These are phyloP conservation scores for Agelastica alni DNA, from an alignment of 2,888 invertebrate species.

Conservation along the genomic window DNA sequence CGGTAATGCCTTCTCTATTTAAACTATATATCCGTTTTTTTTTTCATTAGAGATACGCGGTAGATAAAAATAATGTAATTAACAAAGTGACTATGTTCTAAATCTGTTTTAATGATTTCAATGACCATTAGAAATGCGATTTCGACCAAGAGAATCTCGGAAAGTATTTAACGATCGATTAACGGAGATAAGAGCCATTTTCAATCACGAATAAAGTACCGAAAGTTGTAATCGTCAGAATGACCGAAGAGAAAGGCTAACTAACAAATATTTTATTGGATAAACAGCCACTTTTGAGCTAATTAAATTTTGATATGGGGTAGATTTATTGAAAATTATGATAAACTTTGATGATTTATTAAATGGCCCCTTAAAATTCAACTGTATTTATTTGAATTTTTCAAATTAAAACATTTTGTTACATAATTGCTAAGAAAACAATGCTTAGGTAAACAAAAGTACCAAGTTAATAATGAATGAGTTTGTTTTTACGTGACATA, in stretches of 20 bases:
- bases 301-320: background rate
- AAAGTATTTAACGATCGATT: slow-evolving; percentile 24
- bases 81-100: slow-evolving; percentile 24
- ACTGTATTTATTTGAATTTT: background rate
- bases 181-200: slow-evolving; percentile 20
- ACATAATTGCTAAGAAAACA: background rate
- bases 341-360: background rate
- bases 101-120: slow-evolving; percentile 26
- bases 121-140: slow-evolving; percentile 30
- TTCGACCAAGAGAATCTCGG: slow-evolving; percentile 22
- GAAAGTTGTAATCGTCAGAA: slow-evolving; percentile 2
- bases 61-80: slow-evolving; percentile 27
- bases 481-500: too few relatives aligned
- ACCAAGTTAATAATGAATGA: too few relatives aligned
- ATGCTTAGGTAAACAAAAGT: background rate
- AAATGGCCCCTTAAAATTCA: background rate
- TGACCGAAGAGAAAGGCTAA: slow-evolving; percentile 3
- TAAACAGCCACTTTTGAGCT: background rate
- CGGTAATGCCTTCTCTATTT: too few relatives aligned
- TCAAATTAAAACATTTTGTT: background rate
- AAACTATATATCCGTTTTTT: too few relatives aligned
- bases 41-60: slow-evolving; percentile 20
- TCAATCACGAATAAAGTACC: slow-evolving; percentile 16
- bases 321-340: background rate
- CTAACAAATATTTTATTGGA: background rate